phyloP scores from a whole-genome alignment of 1,140 invertebrate genomes.

The Eufriesea mexicana region DNA sequence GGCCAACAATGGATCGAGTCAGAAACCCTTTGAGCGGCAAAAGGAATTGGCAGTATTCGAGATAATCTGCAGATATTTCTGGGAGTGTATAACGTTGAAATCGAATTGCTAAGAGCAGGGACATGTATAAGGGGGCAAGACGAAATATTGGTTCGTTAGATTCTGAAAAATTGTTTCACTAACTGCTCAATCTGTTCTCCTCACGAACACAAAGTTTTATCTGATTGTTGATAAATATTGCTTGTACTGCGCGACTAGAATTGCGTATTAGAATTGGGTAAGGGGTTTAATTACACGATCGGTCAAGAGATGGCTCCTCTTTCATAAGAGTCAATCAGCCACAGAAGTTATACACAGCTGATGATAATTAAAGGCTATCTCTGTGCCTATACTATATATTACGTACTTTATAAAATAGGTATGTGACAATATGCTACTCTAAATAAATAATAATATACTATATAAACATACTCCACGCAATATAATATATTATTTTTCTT shows the following conservation, averaged over 20 bases:
- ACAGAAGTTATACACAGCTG: no score
- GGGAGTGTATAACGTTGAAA: conserved; percentile 26
- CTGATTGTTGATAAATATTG: neutral
- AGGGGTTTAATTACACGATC: no score
- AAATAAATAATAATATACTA: no score
- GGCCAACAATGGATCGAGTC: neutral
- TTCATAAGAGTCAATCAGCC: no score
- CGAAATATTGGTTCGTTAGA: conserved; percentile 26
- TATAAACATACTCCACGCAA: no score
- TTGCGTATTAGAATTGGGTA: neutral
- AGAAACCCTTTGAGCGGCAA: conserved; percentile 55
- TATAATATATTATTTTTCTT: no score
- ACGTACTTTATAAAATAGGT: no score
- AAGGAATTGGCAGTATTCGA: conserved; percentile 40
- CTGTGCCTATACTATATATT: no score
- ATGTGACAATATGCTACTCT: no score
- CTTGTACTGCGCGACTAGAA: neutral
- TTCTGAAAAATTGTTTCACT: neutral
- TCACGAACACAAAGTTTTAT: neutral
- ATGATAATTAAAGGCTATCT: no score
- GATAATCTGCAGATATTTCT: conserved; percentile 54
- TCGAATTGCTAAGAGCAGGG: neutral
- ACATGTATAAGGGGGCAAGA: neutral
- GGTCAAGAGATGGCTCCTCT: no score
- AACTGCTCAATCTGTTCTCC: neutral